Base-by-base conservation (phyloP, 2,888 invertebrate species). In the Hypomecis punctinalis region DNA sequence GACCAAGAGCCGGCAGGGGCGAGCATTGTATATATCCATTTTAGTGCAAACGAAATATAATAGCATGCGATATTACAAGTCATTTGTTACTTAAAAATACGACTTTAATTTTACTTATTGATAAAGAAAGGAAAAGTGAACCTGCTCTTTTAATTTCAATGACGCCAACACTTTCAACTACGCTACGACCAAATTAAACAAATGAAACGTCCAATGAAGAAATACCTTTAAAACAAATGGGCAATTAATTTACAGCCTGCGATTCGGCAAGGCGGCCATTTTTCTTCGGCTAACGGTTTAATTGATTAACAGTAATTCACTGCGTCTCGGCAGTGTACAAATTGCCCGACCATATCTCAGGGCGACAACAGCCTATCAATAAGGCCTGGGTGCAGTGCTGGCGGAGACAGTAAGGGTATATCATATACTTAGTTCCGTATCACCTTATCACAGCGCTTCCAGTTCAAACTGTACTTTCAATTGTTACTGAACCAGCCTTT, bases 281-380 rank as follows among this genome's bases (percentile, higher is more conserved):
- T 74, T 74, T 74, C 74, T 68, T 40, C 49, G 23, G 63, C 62
- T 70, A 68, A 71, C 71, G 46, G 65, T 67, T 63, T 67, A 79
- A 80, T 80, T 77, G 77, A 80, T 80, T 76, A 74, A 71, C 73
- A 71, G 73, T 79, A 79, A 80, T 78, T 77, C 77, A 75, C 64
- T 65, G 66, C 67, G 61, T 64, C 63, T 51, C 63, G 66, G 56
- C 56, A 23, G 64, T 53, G 65, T 68, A 68, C 88, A 87, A 88
- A 88, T 86, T 83, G 86, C 78, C 59, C 57, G 67, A 80, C 86
- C 67, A 84, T 90, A 88, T 85, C 86, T 90, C 90, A 87, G 76
- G 82, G 80, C 84, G 89, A 89, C 89, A 88, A 85, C 83, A 78
- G 84, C 86, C 91, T 87, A 91, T 91, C 90, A 90, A 91, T 91